Base-by-base conservation (phyloP, 2,113 vertebrate species). In the Verasper variegatus region DNA sequence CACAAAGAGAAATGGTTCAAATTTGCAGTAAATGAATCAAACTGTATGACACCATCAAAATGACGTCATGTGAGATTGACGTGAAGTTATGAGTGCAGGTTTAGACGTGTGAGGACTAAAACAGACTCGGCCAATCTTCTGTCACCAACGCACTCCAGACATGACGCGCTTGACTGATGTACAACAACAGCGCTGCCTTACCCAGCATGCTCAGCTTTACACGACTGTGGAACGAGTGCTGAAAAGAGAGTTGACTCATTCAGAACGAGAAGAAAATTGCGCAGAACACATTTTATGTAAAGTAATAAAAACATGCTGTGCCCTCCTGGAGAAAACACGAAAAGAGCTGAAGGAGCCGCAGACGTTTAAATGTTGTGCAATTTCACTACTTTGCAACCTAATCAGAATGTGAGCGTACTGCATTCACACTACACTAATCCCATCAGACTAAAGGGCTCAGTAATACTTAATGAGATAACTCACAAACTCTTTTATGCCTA, bases 401-500 rank as follows among this genome's bases (percentile, higher is more conserved):
- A 90, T 89, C 83, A 87, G 74, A 84, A 64, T 84, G 72, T 63
- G 21, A 76, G 62, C 31, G 35, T n/a, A 64, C 62, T 70, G 75
- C 55, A 86, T 86, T 78, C 80, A 76, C 80, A 81, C 59, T 65
- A 81, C 85, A 83, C 80, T 86, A 85, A 91, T 87, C 80, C 84
- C 78, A 88, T 81, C 83, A 84, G 68, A 81, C 76, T 82, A 79
- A 74, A 83, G 78, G 74, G 63, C 78, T 83, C 88, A 78, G 86
- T 72, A 86, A 87, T 79, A 86, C 80, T 72, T 87, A 89, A 92
- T 86, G 77, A 90, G 86, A 88, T 85, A 86, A 87, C 79, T 74
- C 69, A 37, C 76, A 83, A 84, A 87, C 77, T 83, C 74, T 80
- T 76, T 80, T 70, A 83, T 77, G 57, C 70, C 72, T 74, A 49